Conservation (phyloP, 2,113 vertebrate genomes). For the Polyodon spathula region DNA sequence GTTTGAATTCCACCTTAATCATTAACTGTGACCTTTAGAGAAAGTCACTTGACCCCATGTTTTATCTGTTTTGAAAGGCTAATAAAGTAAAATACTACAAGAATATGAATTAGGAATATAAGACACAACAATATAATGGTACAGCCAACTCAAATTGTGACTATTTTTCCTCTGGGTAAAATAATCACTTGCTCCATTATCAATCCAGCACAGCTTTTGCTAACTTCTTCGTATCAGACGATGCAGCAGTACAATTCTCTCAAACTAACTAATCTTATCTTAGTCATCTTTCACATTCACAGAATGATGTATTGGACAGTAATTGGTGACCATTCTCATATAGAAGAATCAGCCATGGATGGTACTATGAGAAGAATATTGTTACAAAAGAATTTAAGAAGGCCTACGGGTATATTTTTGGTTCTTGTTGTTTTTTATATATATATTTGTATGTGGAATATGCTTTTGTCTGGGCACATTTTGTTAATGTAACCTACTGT, state of each 20-base stretch:
- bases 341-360: constrained; percentile 94
- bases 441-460: not conserved
- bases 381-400: constrained; percentile 83
- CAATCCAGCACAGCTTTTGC: too few relatives aligned
- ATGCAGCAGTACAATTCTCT: not conserved
- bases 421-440: constrained; percentile 7
- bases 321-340: constrained; percentile 86
- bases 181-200: too few relatives aligned
- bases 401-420: constrained; percentile 74
- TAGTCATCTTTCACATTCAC: constrained; percentile 11
- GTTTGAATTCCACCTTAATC: too few relatives aligned
- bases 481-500: constrained; percentile 10
- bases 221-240: too few relatives aligned
- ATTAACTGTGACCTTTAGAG: too few relatives aligned
- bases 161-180: not conserved
- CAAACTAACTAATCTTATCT: not conserved
- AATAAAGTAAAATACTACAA: too few relatives aligned
- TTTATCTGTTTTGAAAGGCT: too few relatives aligned
- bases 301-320: constrained; percentile 99
- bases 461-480: not conserved
- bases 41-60: too few relatives aligned
- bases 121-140: too few relatives aligned
- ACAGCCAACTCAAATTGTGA: too few relatives aligned
- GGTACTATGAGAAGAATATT: constrained; percentile 84
- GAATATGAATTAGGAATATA: too few relatives aligned